Conservation (phyloP, 2,888 invertebrate genomes). For the Scelioninae gen. 1 region DNA sequence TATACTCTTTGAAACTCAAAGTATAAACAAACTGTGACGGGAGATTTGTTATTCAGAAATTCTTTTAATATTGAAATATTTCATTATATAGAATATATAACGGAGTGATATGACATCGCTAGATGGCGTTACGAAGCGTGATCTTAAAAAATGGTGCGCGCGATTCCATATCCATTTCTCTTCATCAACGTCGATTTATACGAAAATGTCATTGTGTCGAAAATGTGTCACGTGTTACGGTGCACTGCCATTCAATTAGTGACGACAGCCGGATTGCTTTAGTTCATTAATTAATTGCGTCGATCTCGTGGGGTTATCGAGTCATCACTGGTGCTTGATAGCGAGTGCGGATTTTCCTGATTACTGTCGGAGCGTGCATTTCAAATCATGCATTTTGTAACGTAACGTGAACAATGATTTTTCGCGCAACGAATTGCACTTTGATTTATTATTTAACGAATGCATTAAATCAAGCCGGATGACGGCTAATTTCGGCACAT, state of each 20-base stretch:
- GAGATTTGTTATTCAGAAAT: too few relatives aligned
- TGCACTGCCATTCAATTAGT: conserved; percentile 61
- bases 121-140: background rate
- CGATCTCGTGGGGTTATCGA: conserved; percentile 59
- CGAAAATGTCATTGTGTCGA: conserved; percentile 59
- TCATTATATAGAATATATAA: too few relatives aligned
- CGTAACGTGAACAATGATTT: conserved; percentile 37
- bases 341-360: conserved; percentile 54
- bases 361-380: conserved; percentile 46
- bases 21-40: too few relatives aligned
- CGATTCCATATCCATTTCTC: conserved; percentile 49
- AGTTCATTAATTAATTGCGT: conserved; percentile 59
- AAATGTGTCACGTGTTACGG: conserved; percentile 56
- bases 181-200: conserved; percentile 55
- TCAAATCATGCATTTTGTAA: conserved; percentile 50
- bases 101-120: background rate
- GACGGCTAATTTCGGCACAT: background rate
- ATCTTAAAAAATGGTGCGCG: conserved; percentile 21
- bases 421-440: conserved; percentile 11
- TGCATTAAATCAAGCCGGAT: conserved; percentile 9
- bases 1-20: too few relatives aligned
- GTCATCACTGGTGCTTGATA: conserved; percentile 52
- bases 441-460: conserved; percentile 42
- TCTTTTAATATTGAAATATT: too few relatives aligned
- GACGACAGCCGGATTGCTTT: conserved; percentile 66